Evolutionary conservation across 2,888 invertebrate species (phyloP), one percentile per base, ranked within the genome.

Genomic region (Brachynemurus nebulosus): DNA sequence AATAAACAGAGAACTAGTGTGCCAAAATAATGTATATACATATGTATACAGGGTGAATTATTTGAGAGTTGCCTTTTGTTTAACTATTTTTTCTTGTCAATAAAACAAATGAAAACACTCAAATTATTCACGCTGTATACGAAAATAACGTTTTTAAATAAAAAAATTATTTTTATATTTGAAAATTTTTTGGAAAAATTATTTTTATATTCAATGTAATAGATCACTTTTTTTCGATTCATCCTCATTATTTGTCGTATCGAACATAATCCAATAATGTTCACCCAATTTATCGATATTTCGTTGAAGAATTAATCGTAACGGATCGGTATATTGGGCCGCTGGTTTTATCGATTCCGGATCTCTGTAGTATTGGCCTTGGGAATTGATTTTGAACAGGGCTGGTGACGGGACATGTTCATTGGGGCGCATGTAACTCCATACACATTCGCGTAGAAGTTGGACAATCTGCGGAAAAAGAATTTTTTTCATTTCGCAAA

Each of bases 401-500:
- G 84, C 81, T 0, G 90, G 90, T 0, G 89, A 84, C 1, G 90
- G 90, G 17, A 90, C 85, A 59, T 90, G 78, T 58, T 90, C 90
- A 12, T 42, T 42, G 20, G 42, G 42, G 51, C 86, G 76, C 62
- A 91, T 80, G 59, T 89, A 92, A 55, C 80, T 82, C 90, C 91
- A 92, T 45, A 92, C 72, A 55, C 86, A 86, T 57, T 91, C 90
- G 40, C 84, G 74, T 51, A 92, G 62, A 43, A 92, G 71, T 53
- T 81, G 74, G 4, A 83, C 83, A 49, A 88, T 78, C 85, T 80
- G 58, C 45, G 66, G 59, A 45, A 50, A 45, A 7, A 50, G 35
- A 47, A 30, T 37, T 36, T 19, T 16, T 21, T 27, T 33, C 45
- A 40, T 21, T 35, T 46, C 35, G 37, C 14, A 45, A 50, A 43